Evolutionary conservation across 2,797 vertebrate genomes (phyloP).

Genomic region (Cottoperca gobio): DNA sequence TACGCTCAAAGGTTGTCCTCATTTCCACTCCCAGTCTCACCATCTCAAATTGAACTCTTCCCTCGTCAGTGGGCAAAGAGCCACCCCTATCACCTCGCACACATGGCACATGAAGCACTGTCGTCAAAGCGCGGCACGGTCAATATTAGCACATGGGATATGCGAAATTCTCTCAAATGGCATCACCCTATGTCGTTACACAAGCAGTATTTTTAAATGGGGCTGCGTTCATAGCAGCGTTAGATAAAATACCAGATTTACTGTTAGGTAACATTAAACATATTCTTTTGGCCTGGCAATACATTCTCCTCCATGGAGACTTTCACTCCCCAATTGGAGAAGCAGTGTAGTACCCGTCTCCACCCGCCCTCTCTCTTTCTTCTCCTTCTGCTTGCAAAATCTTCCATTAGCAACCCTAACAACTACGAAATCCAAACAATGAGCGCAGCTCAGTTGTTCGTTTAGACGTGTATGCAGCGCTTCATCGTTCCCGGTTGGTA

Average conservation of each 20-base stretch:
- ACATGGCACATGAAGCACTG: slow-evolving; percentile 39
- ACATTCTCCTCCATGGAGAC: slow-evolving; percentile 23
- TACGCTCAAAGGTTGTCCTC: slow-evolving; percentile 22
- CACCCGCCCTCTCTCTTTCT: background rate
- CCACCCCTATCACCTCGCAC: slow-evolving; percentile 36
- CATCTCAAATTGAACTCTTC: slow-evolving; percentile 27
- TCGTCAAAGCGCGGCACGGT: slow-evolving; percentile 34
- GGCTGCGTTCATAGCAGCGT: slow-evolving; percentile 26
- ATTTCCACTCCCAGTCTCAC: slow-evolving; percentile 13
- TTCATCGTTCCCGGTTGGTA: slow-evolving; percentile 56
- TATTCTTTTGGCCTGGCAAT: slow-evolving; percentile 29
- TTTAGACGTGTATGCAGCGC: slow-evolving; percentile 23
- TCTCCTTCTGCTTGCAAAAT: slow-evolving; percentile 3
- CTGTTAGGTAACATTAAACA: slow-evolving; percentile 48
- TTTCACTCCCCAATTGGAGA: background rate
- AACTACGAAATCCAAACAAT: slow-evolving; percentile 60
- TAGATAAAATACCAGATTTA: slow-evolving; percentile 52
- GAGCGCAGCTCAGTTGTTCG: slow-evolving; percentile 23
- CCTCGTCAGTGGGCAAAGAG: slow-evolving; percentile 40
- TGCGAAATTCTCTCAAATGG: slow-evolving; percentile 50
- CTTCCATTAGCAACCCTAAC: slow-evolving; percentile 56
- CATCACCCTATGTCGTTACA: slow-evolving; percentile 42
- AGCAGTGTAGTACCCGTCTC: background rate
- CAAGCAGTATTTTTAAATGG: slow-evolving; percentile 29
- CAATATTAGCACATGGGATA: slow-evolving; percentile 65